Evolutionary conservation across 92 coral and sea anemone genomes (phyloP), one percentile per base, ranked within the genome.

Genomic region (Pocillopora meandrina): DNA sequence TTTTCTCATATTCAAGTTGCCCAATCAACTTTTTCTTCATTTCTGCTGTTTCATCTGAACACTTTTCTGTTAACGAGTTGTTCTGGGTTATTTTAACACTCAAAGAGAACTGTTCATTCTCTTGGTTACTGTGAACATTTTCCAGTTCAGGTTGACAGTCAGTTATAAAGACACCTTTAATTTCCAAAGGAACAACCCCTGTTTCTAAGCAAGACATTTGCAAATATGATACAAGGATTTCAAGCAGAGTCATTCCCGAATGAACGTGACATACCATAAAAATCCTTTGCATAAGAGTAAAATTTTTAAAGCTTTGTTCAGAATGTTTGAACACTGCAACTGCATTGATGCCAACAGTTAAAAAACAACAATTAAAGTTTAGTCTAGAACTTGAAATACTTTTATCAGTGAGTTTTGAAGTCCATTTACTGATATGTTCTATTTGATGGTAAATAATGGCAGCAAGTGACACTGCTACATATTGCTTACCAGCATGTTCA

Each of bases 281-380:
- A 72, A 72, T 72, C 76, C 76, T 33, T 72, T 17, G 76, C 16
- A 72, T 58, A 65, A 47, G 66, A 31, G 20, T 75, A 75, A 75
- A 75, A 55, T 56, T 75, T 10, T 75, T 75, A 57, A 75, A 75
- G 26, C 79, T 60, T 75, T 58, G 61, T 75, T 75, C 49, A 23
- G 79, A 75, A 26, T 26, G 31, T 26, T 26, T 26, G 34, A 57
- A 57, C 33, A 75, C 66, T 57, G 15, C 79, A 56, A 75, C 64
- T 75, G 79, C 18, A n/a, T 58, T 75, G 34, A 75, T 57, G 49
- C 79, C 66, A 57, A 60, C 42, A 47, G 62, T 74, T 55, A 74
- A 52, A 62, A 74, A 69, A 69, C 74, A 69, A 69, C 74, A 26
- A 26, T 1, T 26, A 26, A 26, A 26, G 31, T 49, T 71, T 71